Percentiles rank a stretch among this genome's conserved stretches.
Conservation (phyloP, 2,888 invertebrate species). For the Metalampra italica region DNA sequence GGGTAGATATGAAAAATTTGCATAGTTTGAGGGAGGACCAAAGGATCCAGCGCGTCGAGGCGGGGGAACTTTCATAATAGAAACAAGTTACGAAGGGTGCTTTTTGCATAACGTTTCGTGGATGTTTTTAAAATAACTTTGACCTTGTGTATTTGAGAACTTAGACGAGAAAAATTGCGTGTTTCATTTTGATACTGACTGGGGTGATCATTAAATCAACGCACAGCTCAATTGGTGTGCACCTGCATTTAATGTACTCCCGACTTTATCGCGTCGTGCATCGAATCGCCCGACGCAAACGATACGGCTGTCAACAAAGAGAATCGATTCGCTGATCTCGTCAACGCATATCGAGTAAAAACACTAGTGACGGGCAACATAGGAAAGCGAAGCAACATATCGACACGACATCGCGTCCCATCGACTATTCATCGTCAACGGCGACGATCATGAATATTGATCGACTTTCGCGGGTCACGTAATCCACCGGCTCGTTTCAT, state of each 20-base stretch:
- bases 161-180: not conserved
- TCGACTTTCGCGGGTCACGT: conserved; percentile 58
- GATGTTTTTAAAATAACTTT: not conserved
- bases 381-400: conserved; percentile 25
- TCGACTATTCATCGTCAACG: conserved; percentile 59
- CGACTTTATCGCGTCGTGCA: no score
- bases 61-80: conserved; percentile 36
- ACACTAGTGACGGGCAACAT: conserved; percentile 20
- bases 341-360: conserved; percentile 2
- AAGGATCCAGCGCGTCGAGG: conserved; percentile 28
- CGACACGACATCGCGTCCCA: conserved; percentile 32
- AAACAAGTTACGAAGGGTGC: conserved; percentile 20
- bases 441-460: conserved; percentile 64
- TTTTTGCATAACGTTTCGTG: conserved; percentile 1
- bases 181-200: not conserved
- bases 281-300: no score
- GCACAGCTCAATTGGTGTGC: no score
- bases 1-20: conserved; percentile 57
- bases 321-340: not conserved
- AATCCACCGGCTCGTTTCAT: conserved; percentile 45
- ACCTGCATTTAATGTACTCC: no score
- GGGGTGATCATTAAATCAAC: no score
- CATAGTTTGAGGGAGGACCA: conserved; percentile 42
- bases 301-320: no score
- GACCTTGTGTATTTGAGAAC: conserved; percentile 2